Evolutionary conservation across 92 coral and sea anemone genomes (phyloP).

Genomic region (Porites evermanni): DNA sequence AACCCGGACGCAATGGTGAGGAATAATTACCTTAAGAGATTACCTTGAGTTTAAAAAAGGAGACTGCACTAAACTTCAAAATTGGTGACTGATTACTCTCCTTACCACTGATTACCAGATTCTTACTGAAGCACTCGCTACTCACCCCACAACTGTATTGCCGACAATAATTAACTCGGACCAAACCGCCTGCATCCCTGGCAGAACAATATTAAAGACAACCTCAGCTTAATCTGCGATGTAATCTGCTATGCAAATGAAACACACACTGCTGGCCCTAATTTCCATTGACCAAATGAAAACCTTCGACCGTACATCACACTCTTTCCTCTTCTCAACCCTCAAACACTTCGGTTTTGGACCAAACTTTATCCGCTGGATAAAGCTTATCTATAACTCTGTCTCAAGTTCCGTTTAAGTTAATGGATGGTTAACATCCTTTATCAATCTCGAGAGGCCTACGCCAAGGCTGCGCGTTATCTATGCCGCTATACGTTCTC

Average conservation of each 20-base stretch:
- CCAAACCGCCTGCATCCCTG: background rate
- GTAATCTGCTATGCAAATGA: background rate
- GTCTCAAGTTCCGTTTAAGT: background rate
- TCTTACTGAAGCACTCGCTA: background rate
- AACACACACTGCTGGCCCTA: background rate
- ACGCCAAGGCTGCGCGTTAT: background rate
- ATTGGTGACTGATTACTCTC: background rate
- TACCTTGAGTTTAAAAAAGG: background rate
- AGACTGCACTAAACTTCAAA: background rate
- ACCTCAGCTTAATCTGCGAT: background rate
- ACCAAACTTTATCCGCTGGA: slow-evolving; percentile 33
- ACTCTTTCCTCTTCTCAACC: slow-evolving; percentile 9
- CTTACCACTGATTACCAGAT: background rate
- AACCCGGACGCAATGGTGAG: background rate
- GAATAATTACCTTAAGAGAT: background rate
- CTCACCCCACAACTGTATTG: background rate
- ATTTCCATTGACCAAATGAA: slow-evolving; percentile 12
- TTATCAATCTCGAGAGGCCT: background rate
- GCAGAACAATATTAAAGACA: background rate
- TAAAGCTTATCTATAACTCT: slow-evolving; percentile 1
- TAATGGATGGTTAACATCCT: slow-evolving; percentile 1
- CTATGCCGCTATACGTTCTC: background rate
- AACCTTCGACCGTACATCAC: slow-evolving; percentile 34
- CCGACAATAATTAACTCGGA: background rate
- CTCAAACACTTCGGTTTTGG: slow-evolving; percentile 24